Evolutionary conservation across 1,140 invertebrate species (phyloP), one percentile per base, ranked within the genome.

Genomic region (Atta texana): DNA sequence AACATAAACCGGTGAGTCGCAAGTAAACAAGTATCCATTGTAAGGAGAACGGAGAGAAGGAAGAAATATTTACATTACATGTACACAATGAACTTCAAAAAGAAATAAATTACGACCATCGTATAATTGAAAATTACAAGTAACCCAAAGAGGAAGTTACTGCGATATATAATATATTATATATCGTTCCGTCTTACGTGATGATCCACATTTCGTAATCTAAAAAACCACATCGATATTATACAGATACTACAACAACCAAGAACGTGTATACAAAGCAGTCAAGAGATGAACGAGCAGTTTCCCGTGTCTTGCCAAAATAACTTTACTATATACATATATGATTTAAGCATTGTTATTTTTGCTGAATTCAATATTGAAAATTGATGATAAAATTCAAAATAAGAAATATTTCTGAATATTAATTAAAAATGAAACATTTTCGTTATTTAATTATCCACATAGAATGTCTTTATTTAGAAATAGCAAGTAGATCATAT

Each of bases 21-120:
- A 55, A 72, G 78, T 14, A 53, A 71, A 5, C 28, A 51, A 71
- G 68, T 74, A 24, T 39, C 34, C 18, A 53, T 87, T 86, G 77
- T 59, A 55, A 81, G 76, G 87, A 77, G 85, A 57, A 55, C 28
- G 66, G 51, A 68, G 78, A 61, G 63, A 85, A 82, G 81, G 78
- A 57, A 64, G 86, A 59, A 72, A 14, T 18, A 2, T 28, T 77
- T 44, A 24, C 28, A 12, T 10, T 39, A 61, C 12, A 18, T 10
- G 28, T 57, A 21, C 18, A 21, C 24, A 14, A 59, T 59, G 12
- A 61, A 74, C n/a, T 51, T 75, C 72, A 7, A 59, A 69, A 18
- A 81, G 51, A 57, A 69, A 69, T 53, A 18, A 69, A 68, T 80
- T 68, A 53, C 24, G 28, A 55, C 31, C 12, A 21, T 61, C 16